Evolutionary conservation across 2,113 vertebrate genomes (phyloP).

Genomic region (Sander lucioperca): DNA sequence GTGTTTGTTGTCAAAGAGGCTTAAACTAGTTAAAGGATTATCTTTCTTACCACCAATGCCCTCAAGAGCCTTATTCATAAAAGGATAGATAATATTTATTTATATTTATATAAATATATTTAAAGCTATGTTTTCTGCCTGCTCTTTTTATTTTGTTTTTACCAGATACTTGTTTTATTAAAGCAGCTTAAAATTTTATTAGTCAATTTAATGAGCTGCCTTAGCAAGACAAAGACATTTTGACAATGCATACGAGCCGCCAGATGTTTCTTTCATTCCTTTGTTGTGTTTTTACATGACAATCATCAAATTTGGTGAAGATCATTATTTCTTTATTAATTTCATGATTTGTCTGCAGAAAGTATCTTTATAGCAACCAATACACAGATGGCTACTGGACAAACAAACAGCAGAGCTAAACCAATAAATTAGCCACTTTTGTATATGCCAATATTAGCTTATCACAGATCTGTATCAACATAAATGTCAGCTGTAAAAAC

Average conservation of each 20-base stretch:
- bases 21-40: not conserved
- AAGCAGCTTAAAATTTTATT: not conserved
- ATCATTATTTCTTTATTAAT: not conserved
- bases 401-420: too few relatives aligned
- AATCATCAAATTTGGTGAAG: not conserved
- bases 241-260: not conserved
- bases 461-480: not conserved
- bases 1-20: not conserved
- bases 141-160: not conserved
- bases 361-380: not conserved
- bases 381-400: not conserved
- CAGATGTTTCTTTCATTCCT: not conserved
- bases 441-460: not conserved
- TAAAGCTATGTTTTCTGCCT: not conserved
- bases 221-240: not conserved
- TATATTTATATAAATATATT: too few relatives aligned
- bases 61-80: not conserved
- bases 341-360: not conserved
- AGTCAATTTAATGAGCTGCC: not conserved
- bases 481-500: not conserved
- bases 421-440: not conserved
- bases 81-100: not conserved
- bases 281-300: not conserved
- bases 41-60: not conserved
- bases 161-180: not conserved